A percentile compares a stretch with the other conserved stretches of the same genome.
Evolutionary conservation across 2,113 vertebrate genomes (phyloP).

Genomic region (Melanocharis versteri): DNA sequence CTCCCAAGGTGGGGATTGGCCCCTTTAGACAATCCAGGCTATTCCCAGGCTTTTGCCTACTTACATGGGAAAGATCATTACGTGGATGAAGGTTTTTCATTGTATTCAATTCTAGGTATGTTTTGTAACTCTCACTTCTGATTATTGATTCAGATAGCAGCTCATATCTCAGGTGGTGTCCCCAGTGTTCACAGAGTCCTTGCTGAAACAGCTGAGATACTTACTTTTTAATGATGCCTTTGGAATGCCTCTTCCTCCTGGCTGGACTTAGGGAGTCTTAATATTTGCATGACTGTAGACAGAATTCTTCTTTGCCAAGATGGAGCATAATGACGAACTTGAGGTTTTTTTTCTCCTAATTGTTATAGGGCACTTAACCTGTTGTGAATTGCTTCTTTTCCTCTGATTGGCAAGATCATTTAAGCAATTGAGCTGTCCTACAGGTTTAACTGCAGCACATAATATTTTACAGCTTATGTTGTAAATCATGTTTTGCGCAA

Average conservation of each 20-base stretch:
- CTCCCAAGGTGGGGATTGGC: not conserved
- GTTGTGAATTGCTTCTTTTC: not conserved
- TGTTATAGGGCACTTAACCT: not conserved
- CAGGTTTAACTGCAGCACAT: not conserved
- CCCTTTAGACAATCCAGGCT: not conserved
- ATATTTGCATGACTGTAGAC: not conserved
- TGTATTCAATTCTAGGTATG: not conserved
- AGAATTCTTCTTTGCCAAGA: not conserved
- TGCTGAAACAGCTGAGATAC: not conserved
- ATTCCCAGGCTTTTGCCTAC: not conserved
- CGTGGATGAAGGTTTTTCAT: not conserved
- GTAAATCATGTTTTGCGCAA: not conserved
- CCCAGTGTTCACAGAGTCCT: not conserved
- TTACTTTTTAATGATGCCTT: not conserved
- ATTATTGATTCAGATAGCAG: not conserved
- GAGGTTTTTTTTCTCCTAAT: not conserved
- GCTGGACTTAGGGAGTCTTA: not conserved
- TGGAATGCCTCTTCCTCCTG: not conserved
- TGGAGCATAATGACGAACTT: not conserved
- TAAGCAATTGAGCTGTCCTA: not conserved
- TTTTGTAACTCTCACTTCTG: not conserved
- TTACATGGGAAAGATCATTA: not conserved
- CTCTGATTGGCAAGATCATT: not conserved
- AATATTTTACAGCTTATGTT: not conserved
- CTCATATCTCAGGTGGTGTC: not conserved